Evolutionary conservation across 2,888 invertebrate species (phyloP).

Genomic region (Prostheceraeus crozeri): DNA sequence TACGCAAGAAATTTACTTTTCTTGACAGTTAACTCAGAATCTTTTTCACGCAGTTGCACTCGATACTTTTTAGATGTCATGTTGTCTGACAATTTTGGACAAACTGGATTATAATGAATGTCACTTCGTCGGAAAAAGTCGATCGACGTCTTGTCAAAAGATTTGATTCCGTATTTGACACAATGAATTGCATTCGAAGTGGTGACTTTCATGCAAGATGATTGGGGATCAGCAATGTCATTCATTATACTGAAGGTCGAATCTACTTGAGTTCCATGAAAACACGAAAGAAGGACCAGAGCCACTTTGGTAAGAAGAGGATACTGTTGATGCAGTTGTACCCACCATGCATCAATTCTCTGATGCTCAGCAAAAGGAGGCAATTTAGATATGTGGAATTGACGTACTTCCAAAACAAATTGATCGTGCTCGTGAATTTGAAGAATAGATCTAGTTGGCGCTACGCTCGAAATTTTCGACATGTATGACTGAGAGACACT

Average conservation of each 20-base stretch:
- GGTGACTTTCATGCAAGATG: background rate
- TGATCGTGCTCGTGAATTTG: background rate
- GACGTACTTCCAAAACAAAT: slow-evolving; percentile 12
- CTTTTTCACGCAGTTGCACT: no score
- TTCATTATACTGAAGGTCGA: slow-evolving; percentile 18
- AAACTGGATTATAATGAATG: no score
- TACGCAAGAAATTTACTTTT: no score
- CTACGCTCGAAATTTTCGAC: background rate
- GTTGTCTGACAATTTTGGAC: no score
- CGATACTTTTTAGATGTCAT: no score
- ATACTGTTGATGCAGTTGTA: slow-evolving; percentile 1
- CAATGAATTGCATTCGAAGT: slow-evolving; percentile 39
- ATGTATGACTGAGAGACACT: slow-evolving; percentile 21
- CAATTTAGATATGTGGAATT: slow-evolving; percentile 4
- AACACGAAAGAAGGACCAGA: slow-evolving; percentile 2
- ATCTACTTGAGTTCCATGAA: slow-evolving; percentile 8
- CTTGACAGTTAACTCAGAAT: no score
- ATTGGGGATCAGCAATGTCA: slow-evolving; percentile 8
- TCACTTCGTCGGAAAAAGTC: no score
- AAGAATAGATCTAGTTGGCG: slow-evolving; percentile 14
- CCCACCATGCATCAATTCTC: slow-evolving; percentile 7
- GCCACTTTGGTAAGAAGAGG: slow-evolving; percentile 6
- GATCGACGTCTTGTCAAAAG: no score
- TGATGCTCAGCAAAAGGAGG: slow-evolving; percentile 2
- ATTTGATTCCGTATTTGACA: no score